Conservation (phyloP, 2,113 vertebrate genomes). For the Chionodraco myersi region DNA sequence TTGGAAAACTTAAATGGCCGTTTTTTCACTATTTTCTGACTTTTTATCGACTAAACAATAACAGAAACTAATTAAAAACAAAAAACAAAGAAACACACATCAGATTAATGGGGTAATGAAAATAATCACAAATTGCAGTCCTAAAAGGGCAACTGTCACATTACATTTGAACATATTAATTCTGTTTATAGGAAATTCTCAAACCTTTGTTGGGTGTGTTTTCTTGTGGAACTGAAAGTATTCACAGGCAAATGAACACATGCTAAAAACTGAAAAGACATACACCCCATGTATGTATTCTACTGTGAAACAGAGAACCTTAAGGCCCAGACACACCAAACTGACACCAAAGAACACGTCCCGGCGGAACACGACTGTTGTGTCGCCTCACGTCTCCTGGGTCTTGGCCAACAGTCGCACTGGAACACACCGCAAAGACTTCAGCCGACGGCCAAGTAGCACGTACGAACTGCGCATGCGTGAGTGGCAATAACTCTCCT, state of each 20-base stretch:
- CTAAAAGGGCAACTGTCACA: background rate
- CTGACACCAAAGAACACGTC: too few relatives aligned
- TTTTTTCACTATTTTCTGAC: background rate
- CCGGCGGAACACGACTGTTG: too few relatives aligned
- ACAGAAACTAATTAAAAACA: background rate
- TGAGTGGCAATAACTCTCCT: too few relatives aligned
- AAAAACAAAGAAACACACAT: background rate
- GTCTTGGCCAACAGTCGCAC: too few relatives aligned
- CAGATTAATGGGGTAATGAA: background rate
- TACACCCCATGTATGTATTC: too few relatives aligned
- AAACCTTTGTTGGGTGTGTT: background rate
- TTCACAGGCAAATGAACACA: background rate
- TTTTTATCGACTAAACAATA: background rate
- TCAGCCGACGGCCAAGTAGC: too few relatives aligned
- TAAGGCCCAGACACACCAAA: too few relatives aligned
- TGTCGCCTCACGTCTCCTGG: too few relatives aligned
- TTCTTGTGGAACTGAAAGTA: too few relatives aligned
- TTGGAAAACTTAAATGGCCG: background rate
- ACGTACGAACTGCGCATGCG: too few relatives aligned
- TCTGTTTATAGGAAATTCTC: background rate
- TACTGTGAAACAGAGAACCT: background rate
- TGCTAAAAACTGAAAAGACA: background rate
- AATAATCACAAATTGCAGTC: background rate
- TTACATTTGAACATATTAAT: background rate
- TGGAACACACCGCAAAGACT: too few relatives aligned